A percentile compares a stretch with the other conserved stretches of the same genome.
These are phyloP conservation scores for Andrena trimmerana DNA, from an alignment of 2,888 invertebrate genomes.

Conservation along the genomic window DNA sequence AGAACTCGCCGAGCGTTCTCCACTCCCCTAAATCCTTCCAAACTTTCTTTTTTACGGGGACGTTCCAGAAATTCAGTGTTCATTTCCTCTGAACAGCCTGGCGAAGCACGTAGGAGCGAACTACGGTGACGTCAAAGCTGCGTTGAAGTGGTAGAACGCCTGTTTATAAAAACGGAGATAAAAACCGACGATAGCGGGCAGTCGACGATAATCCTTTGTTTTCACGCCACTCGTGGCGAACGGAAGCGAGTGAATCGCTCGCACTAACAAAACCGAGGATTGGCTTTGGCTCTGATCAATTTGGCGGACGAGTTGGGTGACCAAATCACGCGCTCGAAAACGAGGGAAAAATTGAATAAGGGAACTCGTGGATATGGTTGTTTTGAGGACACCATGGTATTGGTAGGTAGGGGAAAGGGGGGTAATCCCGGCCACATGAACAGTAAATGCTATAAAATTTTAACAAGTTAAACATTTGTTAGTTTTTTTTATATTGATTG, in stretches of 20 bases:
- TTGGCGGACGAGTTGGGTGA: background rate
- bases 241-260: background rate
- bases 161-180: background rate
- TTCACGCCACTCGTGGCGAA: background rate
- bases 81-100: background rate
- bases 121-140: background rate
- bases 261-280: background rate
- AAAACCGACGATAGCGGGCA: background rate
- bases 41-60: no score
- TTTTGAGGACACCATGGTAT: no score
- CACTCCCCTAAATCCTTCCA: no score
- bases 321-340: background rate
- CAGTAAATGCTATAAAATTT: no score
- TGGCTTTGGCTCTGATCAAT: background rate
- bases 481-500: no score
- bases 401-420: no score
- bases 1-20: no score
- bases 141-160: background rate
- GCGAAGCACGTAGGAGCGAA: no score
- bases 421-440: no score
- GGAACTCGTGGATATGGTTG: background rate
- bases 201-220: constrained; percentile 4
- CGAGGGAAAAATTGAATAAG: background rate
- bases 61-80: background rate
- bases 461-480: no score